phyloP scores from a whole-genome alignment of 2,113 vertebrate genomes.

The Hymenochirus boettgeri region DNA sequence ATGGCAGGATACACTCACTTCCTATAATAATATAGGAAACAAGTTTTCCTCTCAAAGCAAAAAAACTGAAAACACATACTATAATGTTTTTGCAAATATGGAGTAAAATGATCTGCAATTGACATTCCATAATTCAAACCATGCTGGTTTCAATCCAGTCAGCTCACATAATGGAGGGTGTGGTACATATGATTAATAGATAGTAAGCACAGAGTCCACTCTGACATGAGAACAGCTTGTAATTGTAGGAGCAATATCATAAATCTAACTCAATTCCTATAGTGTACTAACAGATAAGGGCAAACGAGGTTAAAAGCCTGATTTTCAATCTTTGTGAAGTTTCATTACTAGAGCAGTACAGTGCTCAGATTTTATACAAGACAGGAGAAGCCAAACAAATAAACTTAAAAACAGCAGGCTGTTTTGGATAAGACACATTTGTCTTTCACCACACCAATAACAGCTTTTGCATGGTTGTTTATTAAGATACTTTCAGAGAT shows the following conservation, averaged over 20 bases:
- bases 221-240: slow-evolving; percentile 22
- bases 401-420: not conserved
- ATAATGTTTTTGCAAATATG: too few relatives aligned
- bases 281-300: slow-evolving; percentile 28
- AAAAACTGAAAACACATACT: not conserved
- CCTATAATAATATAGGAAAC: too few relatives aligned
- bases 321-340: slow-evolving; percentile 36
- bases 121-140: not conserved
- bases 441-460: not conserved
- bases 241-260: slow-evolving; percentile 24
- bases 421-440: not conserved
- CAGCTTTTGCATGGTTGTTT: not conserved
- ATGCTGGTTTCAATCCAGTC: slow-evolving; percentile 5
- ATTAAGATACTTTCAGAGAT: not conserved
- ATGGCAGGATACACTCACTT: too few relatives aligned
- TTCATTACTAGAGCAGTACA: slow-evolving; percentile 19
- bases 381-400: not conserved
- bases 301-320: slow-evolving; percentile 37
- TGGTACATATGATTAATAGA: slow-evolving; percentile 30
- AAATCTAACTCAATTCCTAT: slow-evolving; percentile 27
- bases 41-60: too few relatives aligned
- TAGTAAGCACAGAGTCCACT: slow-evolving; percentile 23
- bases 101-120: too few relatives aligned
- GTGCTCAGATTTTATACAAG: slow-evolving; percentile 2
- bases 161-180: slow-evolving; percentile 5